Evolutionary conservation across 2,888 invertebrate species (phyloP).

Genomic region (Eupithecia insigniata): DNA sequence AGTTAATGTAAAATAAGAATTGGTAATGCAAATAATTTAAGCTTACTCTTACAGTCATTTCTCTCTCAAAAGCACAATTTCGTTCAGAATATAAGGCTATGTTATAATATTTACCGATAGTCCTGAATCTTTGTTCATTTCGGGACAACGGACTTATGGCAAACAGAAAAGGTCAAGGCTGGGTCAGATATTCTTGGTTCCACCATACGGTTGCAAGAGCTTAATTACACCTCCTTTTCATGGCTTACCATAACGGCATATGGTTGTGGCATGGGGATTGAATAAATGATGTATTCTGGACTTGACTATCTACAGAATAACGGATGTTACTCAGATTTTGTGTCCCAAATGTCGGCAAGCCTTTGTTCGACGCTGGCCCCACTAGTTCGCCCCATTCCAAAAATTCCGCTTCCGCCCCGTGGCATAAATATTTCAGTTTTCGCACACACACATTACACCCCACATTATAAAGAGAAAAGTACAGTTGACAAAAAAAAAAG

Average conservation of each 20-base stretch:
- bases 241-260: not conserved
- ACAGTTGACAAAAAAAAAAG: no score
- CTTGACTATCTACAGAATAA: no score
- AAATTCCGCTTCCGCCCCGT: no score
- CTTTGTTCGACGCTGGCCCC: no score
- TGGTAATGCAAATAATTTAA: no score
- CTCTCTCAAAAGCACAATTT: not conserved
- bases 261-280: not conserved
- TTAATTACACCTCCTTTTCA: conserved; percentile 2
- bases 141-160: conserved; percentile 30
- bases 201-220: not conserved
- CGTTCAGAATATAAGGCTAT: not conserved
- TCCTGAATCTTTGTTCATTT: conserved; percentile 20
- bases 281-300: not conserved
- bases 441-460: no score
- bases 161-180: conserved; percentile 34
- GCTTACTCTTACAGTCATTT: not conserved
- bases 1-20: no score
- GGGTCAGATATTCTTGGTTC: not conserved
- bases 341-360: no score
- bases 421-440: no score
- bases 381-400: no score
- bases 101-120: not conserved
- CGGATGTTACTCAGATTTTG: no score
- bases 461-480: no score